Conservation (phyloP, 92 coral and sea anemone species). For the Phenganax stokvisi region DNA sequence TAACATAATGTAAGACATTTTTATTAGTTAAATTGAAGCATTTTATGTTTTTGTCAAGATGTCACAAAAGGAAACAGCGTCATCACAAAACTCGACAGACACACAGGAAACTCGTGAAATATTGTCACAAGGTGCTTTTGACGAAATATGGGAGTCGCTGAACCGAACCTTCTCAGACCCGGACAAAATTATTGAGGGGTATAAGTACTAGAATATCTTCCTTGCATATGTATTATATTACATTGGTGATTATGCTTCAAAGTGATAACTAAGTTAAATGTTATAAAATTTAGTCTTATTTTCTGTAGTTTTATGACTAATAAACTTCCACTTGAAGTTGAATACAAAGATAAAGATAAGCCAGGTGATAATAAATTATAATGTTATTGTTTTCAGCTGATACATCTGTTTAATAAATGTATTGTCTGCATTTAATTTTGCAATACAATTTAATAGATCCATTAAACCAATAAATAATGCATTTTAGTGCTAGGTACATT, state of each 20-base stretch:
- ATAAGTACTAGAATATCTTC: not conserved
- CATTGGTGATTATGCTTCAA: not conserved
- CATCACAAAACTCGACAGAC: conserved; percentile 28
- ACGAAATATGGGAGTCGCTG: conserved; percentile 39
- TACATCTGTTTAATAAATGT: not conserved
- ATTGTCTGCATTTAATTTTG: not conserved
- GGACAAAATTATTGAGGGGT: conserved; percentile 29
- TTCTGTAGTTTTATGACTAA: conserved; percentile 21
- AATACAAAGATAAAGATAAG: not conserved
- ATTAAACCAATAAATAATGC: no score
- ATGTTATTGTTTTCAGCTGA: not conserved
- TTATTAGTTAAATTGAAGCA: not conserved
- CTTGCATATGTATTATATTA: not conserved
- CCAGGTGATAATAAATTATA: not conserved
- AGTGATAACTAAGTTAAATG: not conserved
- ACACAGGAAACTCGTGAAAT: conserved; percentile 15
- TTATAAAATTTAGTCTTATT: not conserved
- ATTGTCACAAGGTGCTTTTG: conserved; percentile 29
- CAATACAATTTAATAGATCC: no score
- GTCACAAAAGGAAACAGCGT: conserved; percentile 16
- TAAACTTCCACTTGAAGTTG: conserved; percentile 7
- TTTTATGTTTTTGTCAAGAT: not conserved
- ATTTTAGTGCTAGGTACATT: not conserved
- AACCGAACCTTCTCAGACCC: conserved; percentile 21
- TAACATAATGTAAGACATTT: not conserved